Evolutionary conservation across 2,113 vertebrate species (phyloP).

Genomic region (Nesogale talazaci): DNA sequence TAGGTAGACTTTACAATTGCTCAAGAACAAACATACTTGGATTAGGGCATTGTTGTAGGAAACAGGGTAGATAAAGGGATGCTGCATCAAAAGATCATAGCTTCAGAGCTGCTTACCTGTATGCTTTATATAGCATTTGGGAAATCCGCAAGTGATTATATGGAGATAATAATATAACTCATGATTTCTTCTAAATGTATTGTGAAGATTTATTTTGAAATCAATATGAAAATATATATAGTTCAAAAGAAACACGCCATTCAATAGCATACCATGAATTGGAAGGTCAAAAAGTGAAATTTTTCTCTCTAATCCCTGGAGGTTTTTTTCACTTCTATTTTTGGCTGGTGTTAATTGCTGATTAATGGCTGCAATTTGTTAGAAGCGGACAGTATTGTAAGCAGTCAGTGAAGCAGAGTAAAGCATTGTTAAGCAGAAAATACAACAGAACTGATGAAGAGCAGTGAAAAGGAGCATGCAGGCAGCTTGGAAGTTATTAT

Average conservation of each 20-base stretch:
- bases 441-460: neutral
- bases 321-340: conserved; percentile 65
- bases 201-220: conserved; percentile 52
- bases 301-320: conserved; percentile 58
- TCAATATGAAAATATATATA: conserved; percentile 22
- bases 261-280: conserved; percentile 43
- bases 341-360: conserved; percentile 62
- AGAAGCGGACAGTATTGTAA: conserved; percentile 60
- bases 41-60: neutral
- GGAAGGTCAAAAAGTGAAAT: conserved; percentile 59
- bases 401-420: conserved; percentile 45
- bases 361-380: conserved; percentile 75
- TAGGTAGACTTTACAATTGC: neutral
- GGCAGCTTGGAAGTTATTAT: neutral
- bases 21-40: neutral
- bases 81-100: neutral
- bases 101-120: neutral
- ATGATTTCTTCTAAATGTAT: conserved; percentile 37
- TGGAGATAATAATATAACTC: neutral
- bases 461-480: neutral
- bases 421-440: conserved; percentile 51
- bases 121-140: conserved; percentile 40
- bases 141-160: conserved; percentile 39
- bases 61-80: neutral
- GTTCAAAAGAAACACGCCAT: conserved; percentile 44